A percentile compares a stretch with the other conserved stretches of the same genome.
These are phyloP conservation scores for Drosophila cardini DNA, from an alignment of 1,140 invertebrate genomes.

Conservation along the genomic window DNA sequence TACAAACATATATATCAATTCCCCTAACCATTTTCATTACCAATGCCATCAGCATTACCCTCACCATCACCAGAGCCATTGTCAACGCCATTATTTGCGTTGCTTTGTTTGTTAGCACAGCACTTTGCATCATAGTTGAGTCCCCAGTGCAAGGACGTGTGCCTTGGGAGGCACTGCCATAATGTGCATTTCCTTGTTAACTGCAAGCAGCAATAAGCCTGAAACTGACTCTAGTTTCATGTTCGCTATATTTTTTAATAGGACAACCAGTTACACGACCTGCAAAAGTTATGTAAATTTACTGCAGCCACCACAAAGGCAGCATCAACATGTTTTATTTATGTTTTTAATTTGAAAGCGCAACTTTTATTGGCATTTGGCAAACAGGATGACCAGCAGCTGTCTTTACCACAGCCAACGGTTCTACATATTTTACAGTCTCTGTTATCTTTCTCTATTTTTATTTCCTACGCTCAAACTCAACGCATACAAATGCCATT, in stretches of 20 bases:
- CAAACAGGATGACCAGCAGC: constrained; percentile 15
- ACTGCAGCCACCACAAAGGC: constrained; percentile 13
- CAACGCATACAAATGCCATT: constrained; percentile 26
- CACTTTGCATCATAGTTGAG: constrained; percentile 9
- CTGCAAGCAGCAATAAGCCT: constrained; percentile 25
- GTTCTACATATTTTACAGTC: neutral
- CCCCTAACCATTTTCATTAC: constrained; percentile 7
- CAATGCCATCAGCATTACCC: neutral
- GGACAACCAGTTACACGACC: neutral
- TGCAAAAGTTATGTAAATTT: constrained; percentile 39
- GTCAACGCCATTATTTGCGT: constrained; percentile 26
- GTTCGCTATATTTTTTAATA: constrained; percentile 19
- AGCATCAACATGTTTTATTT: constrained; percentile 62
- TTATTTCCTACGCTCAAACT: neutral
- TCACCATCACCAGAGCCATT: constrained; percentile 11
- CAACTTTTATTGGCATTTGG: constrained; percentile 52
- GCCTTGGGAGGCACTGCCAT: constrained; percentile 8
- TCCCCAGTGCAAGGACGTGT: neutral
- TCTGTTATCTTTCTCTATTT: constrained; percentile 14
- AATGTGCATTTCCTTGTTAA: constrained; percentile 29
- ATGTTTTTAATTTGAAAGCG: constrained; percentile 58
- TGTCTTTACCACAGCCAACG: neutral
- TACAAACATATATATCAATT: neutral
- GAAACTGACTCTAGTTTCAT: constrained; percentile 31
- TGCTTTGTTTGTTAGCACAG: constrained; percentile 34